phyloP scores from a whole-genome alignment of 2,888 invertebrate genomes.

The Drosophila quinaria region DNA sequence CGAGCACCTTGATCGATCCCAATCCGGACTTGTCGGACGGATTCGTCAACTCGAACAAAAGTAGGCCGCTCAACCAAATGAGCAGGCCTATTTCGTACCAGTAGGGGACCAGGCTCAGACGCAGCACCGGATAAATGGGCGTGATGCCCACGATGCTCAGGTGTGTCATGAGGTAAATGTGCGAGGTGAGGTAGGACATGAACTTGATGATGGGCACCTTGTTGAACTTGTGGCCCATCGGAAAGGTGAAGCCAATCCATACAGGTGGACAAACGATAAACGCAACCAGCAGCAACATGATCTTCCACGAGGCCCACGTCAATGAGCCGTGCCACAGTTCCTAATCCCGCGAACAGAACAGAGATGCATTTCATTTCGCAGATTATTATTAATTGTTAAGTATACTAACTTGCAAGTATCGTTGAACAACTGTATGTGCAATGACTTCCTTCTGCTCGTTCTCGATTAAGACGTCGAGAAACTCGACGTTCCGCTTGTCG shows the following conservation, averaged over 20 bases:
- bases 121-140: slow-evolving; percentile 93
- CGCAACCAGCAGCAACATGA: slow-evolving; percentile 95
- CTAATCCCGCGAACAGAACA: slow-evolving; percentile 85
- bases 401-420: slow-evolving; percentile 94
- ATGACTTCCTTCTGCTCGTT: slow-evolving; percentile 99
- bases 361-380: slow-evolving; percentile 47
- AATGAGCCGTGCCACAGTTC: slow-evolving; percentile 99
- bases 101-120: slow-evolving; percentile 93
- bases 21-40: slow-evolving; percentile 99
- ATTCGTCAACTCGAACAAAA: slow-evolving; percentile 98
- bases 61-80: slow-evolving; percentile 96
- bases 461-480: slow-evolving; percentile 98
- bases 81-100: slow-evolving; percentile 99
- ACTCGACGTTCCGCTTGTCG: slow-evolving; percentile 96
- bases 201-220: slow-evolving; percentile 99
- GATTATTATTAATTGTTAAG: neutral
- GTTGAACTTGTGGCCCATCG: slow-evolving; percentile 97
- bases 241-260: slow-evolving; percentile 98
- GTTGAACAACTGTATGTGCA: slow-evolving; percentile 98
- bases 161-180: slow-evolving; percentile 98
- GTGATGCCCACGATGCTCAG: slow-evolving; percentile 95
- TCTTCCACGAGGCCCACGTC: slow-evolving; percentile 98
- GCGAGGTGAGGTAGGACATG: slow-evolving; percentile 99
- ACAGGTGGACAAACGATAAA: slow-evolving; percentile 98
- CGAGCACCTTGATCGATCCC: slow-evolving; percentile 96